Evolutionary conservation across 2,113 vertebrate genomes (phyloP).

Genomic region (Coreoperca whiteheadi): DNA sequence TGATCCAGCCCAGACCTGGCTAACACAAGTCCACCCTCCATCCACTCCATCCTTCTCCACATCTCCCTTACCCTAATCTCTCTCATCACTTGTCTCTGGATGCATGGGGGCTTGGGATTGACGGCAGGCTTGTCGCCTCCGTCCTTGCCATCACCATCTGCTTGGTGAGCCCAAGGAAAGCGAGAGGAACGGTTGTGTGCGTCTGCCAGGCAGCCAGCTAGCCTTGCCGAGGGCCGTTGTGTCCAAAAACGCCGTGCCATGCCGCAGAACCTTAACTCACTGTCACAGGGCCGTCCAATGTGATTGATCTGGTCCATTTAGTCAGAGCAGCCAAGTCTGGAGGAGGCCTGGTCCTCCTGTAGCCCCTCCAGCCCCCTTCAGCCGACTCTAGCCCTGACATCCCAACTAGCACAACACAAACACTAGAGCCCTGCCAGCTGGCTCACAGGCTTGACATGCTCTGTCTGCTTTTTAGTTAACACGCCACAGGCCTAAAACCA

Average conservation of each 20-base stretch:
- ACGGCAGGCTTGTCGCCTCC: conserved; percentile 71
- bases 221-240: conserved; percentile 69
- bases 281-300: conserved; percentile 82
- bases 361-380: conserved; percentile 70
- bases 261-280: conserved; percentile 84
- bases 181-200: conserved; percentile 54
- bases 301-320: conserved; percentile 91
- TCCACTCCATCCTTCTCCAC: conserved; percentile 55
- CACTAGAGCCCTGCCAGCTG: conserved; percentile 79
- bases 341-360: conserved; percentile 81
- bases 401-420: conserved; percentile 78
- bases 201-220: conserved; percentile 78
- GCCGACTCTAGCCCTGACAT: conserved; percentile 72
- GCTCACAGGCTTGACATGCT: conserved; percentile 70
- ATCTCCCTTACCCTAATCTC: conserved; percentile 61
- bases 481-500: conserved; percentile 68
- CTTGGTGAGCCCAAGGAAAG: conserved; percentile 80
- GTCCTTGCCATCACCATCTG: conserved; percentile 85
- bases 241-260: conserved; percentile 79
- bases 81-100: conserved; percentile 74
- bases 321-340: conserved; percentile 80
- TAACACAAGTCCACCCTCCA: conserved; percentile 56
- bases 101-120: conserved; percentile 72
- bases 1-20: conserved; percentile 58
- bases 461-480: conserved; percentile 76